Conservation (phyloP, 2,797 vertebrate genomes). For the Chromobotia macracanthus region DNA sequence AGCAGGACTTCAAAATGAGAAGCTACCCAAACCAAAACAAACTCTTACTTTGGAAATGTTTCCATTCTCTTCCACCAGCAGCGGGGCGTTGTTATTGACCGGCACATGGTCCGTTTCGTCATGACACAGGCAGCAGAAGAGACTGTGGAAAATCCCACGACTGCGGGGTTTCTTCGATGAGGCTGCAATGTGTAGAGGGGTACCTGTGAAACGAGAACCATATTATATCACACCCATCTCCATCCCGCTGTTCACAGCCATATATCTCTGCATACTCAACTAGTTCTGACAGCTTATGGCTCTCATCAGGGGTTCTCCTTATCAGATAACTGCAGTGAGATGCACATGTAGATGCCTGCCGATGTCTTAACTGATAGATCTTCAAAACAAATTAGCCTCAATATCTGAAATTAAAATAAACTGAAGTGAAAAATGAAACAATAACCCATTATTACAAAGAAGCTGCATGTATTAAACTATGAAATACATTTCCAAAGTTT, state of each 20-base stretch:
- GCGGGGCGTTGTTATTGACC: constrained; percentile 78
- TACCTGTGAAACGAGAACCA: constrained; percentile 69
- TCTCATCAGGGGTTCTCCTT: background rate
- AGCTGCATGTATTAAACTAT: too few relatives aligned
- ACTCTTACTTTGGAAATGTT: constrained; percentile 83
- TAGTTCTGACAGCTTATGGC: constrained; percentile 4
- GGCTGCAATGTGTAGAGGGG: constrained; percentile 66
- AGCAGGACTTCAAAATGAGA: constrained; percentile 41
- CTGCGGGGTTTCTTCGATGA: constrained; percentile 79
- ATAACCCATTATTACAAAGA: background rate
- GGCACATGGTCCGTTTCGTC: constrained; percentile 80
- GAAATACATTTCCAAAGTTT: too few relatives aligned
- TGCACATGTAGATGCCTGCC: background rate
- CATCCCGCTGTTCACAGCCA: constrained; percentile 1
- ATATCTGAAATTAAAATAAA: background rate
- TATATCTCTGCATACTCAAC: constrained; percentile 19
- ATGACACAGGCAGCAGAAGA: constrained; percentile 84
- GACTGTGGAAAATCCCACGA: constrained; percentile 78
- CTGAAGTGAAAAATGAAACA: too few relatives aligned
- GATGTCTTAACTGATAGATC: background rate
- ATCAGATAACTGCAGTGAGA: background rate
- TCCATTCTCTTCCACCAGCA: constrained; percentile 87
- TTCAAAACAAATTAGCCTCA: background rate
- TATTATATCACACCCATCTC: constrained; percentile 8
- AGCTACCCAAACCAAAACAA: constrained; percentile 16